Base-by-base conservation (phyloP, 2,888 invertebrate genomes). In the Palloptera scutellata region DNA sequence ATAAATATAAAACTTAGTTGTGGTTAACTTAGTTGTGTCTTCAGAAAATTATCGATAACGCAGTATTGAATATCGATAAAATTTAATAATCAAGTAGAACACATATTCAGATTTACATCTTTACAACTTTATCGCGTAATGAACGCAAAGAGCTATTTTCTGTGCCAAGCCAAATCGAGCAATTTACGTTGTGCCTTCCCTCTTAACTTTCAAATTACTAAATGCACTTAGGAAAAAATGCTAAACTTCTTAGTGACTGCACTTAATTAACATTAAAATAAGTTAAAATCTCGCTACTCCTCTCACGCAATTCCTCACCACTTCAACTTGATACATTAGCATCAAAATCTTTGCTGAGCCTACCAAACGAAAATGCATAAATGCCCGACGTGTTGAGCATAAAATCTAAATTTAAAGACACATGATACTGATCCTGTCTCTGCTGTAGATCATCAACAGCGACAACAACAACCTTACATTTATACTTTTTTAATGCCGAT, bases 111-210 rank as follows among this genome's bases (percentile, higher is more conserved):
- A 66, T 70, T 64, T 66, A 70, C 67, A 72, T 73, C 73, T 78
- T 80, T 79, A 79, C 79, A 80, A 79, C 79, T 79, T 77, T 75
- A 79, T 79, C 60, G 54, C 41, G 30, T n/a, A 57, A 15, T 15
- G 41, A 15, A 41, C 41, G 5, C 59, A 3, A n/a, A 43, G 17
- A 19, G 15, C 10, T n/a, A 1, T 42, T 12, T 0, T 40, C 42
- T 66, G 53, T 13, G 41, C 48, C 43, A 30, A 53, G 52, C 60
- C 40, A 53, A 1, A 19, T 58, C 62, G 62, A 57, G 45, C 43
- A 51, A 54, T 53, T 43, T 13, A 13, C 59, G 30, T 12, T 53
- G 12, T 59, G 51, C 40, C 19, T 4, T 48, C 30, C 12, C 45
- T 40, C 2, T 17, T 15, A 20, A 52, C 57, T 12, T 55, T 58